Percentiles rank a stretch among this genome's conserved stretches.
phyloP scores from a whole-genome alignment of 1,140 invertebrate species.

The Oppia nitens region DNA sequence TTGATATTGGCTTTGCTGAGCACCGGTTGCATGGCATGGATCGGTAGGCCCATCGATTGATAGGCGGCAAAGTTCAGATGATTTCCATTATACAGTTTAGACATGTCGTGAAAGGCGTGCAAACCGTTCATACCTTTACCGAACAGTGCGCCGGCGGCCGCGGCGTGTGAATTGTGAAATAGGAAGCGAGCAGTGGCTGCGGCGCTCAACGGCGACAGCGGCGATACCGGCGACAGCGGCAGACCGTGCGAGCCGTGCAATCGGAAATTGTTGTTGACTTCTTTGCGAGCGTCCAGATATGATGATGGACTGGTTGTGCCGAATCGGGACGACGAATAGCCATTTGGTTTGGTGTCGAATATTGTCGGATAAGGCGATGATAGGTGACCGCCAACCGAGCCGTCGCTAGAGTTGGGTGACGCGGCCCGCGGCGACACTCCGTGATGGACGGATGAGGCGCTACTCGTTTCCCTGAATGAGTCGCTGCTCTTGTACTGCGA shows the following conservation, averaged over 20 bases:
- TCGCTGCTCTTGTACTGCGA: slow-evolving; percentile 9
- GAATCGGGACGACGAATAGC: slow-evolving; percentile 6
- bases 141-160: slow-evolving; percentile 7
- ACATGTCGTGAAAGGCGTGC: slow-evolving; percentile 2
- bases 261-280: neutral
- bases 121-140: slow-evolving; percentile 15
- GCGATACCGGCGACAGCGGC: slow-evolving; percentile 20
- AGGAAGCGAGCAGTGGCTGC: slow-evolving; percentile 17
- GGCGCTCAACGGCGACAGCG: slow-evolving; percentile 17
- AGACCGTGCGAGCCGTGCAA: neutral
- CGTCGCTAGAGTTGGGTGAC: slow-evolving; percentile 14
- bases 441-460: neutral
- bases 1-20: slow-evolving; percentile 2
- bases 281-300: neutral
- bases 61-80: slow-evolving; percentile 11
- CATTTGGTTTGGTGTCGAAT: slow-evolving; percentile 6
- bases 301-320: slow-evolving; percentile 4
- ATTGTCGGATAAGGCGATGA: slow-evolving; percentile 13
- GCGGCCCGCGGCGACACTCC: neutral
- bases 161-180: slow-evolving; percentile 13
- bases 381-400: slow-evolving; percentile 4
- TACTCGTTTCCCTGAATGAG: neutral
- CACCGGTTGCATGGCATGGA: slow-evolving; percentile 4
- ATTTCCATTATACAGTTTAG: slow-evolving; percentile 15
- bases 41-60: neutral